These are phyloP conservation scores for Petrocephalus microphthalmus DNA, from an alignment of 2,113 vertebrate species.

Conservation along the genomic window DNA sequence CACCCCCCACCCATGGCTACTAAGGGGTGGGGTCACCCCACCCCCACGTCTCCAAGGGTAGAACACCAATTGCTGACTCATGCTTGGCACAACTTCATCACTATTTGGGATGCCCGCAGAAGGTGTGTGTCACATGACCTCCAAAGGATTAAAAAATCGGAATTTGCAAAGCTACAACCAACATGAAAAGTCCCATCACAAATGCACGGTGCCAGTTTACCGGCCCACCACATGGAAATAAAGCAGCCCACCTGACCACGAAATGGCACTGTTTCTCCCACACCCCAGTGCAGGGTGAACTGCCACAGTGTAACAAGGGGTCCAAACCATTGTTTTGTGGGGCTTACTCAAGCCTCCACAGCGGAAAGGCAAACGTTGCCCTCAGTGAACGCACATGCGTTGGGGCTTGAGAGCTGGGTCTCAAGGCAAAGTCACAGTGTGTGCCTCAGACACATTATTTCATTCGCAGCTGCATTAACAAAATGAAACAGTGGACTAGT, in stretches of 20 bases:
- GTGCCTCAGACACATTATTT: neutral
- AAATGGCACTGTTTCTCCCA: neutral
- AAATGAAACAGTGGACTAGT: too few relatives aligned
- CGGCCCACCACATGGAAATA: neutral
- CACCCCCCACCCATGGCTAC: neutral
- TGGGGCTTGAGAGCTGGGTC: neutral
- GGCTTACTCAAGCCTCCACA: neutral
- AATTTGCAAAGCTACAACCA: neutral
- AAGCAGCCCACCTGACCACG: neutral
- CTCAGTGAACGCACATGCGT: neutral
- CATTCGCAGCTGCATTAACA: neutral
- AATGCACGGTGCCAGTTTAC: neutral
- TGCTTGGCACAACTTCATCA: neutral
- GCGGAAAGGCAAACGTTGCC: neutral
- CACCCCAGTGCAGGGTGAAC: neutral
- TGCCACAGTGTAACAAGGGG: neutral
- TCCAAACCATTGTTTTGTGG: neutral
- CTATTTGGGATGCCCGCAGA: neutral
- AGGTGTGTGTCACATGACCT: neutral
- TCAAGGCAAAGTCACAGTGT: neutral
- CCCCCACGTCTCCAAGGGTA: neutral
- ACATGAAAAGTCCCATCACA: neutral
- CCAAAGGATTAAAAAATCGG: neutral
- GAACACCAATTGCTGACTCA: constrained; percentile 1
- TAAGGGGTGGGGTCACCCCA: neutral